A percentile compares a stretch with the other conserved stretches of the same genome.
These are phyloP conservation scores for Nematostella vectensis DNA, from an alignment of 92 coral and sea anemone genomes.

Conservation along the genomic window DNA sequence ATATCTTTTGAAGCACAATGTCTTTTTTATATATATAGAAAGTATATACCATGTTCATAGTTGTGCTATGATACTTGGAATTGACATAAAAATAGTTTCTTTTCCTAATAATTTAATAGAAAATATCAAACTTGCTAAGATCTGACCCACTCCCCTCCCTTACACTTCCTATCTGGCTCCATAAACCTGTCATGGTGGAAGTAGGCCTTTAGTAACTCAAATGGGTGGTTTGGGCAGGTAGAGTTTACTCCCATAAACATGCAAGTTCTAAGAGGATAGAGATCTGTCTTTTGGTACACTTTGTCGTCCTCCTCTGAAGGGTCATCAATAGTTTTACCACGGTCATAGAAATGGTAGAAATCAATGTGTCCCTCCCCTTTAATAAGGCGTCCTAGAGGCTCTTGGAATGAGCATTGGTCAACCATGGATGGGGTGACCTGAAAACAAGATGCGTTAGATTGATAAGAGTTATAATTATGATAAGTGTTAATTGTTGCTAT, in stretches of 20 bases:
- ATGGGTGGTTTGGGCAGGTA: conserved; percentile 52
- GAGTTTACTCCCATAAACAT: conserved; percentile 47
- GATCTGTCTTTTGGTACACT: conserved; percentile 34
- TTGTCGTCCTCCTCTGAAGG: conserved; percentile 35
- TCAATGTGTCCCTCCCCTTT: conserved; percentile 50
- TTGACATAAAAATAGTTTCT: no score
- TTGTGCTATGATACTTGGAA: no score
- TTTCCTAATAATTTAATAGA: no score
- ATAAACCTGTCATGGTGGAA: conserved; percentile 24
- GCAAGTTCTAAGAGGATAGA: conserved; percentile 60
- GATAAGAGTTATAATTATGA: not conserved
- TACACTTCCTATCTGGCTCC: conserved; percentile 38
- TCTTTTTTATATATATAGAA: no score
- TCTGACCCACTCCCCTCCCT: conserved; percentile 37
- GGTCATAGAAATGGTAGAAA: conserved; percentile 49
- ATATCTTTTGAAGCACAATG: no score
- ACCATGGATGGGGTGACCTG: conserved; percentile 31
- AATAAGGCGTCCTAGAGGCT: conserved; percentile 68
- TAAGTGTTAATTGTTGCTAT: no score
- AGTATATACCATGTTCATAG: no score
- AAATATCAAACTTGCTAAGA: no score
- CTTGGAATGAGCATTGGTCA: conserved; percentile 81
- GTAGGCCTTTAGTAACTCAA: conserved; percentile 37
- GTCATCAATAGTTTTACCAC: conserved; percentile 25
- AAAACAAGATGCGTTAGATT: not conserved